A percentile compares a stretch with the other conserved stretches of the same genome.
phyloP scores from a whole-genome alignment of 2,113 vertebrate species.

The Embiotoca jacksoni region DNA sequence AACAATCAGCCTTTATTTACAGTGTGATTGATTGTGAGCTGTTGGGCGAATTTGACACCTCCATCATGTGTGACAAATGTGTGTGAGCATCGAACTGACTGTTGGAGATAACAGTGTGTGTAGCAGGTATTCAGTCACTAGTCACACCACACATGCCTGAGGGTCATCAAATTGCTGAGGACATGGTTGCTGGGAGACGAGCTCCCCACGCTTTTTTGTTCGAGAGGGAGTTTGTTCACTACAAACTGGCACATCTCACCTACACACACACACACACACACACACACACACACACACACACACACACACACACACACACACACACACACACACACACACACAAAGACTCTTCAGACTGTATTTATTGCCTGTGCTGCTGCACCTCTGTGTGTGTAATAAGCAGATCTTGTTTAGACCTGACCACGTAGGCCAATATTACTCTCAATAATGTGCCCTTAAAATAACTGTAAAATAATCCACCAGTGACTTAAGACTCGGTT shows the following conservation, averaged over 20 bases:
- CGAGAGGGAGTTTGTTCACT: constrained; percentile 11
- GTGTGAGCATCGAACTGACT: background rate
- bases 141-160: constrained; percentile 49
- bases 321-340: no score
- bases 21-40: background rate
- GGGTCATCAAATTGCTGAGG: constrained; percentile 65
- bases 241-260: constrained; percentile 30
- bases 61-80: background rate
- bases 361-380: no score
- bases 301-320: no score
- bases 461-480: no score
- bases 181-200: constrained; percentile 75
- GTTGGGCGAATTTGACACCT: background rate
- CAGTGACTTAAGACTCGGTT: no score
- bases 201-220: constrained; percentile 59
- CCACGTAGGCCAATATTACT: no score
- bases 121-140: constrained; percentile 22
- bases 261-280: constrained; percentile 2
- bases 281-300: constrained; percentile 4
- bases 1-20: no score
- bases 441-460: no score
- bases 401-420: no score
- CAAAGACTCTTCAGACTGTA: no score
- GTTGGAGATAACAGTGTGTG: background rate
- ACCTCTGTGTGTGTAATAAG: no score